These are phyloP conservation scores for chimpanzee (Pan troglodytes) DNA, from an alignment of 2,113 vertebrate genomes.

Conservation along the genomic window NHGRI_mPanTro3-v2.1_pri NC_072421.2:142482001-142482500, in stretches of 20 bases:
- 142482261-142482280: background rate
- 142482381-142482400: background rate
- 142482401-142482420: background rate
- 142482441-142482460: background rate
- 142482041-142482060: background rate
- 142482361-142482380: background rate
- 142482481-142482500: background rate
- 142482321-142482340: background rate
- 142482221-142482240: background rate
- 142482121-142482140: background rate
- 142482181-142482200: background rate
- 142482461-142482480: background rate
- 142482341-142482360: background rate
- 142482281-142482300: background rate
- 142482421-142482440: background rate
- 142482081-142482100: background rate
- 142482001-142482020: background rate
- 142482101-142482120: background rate
- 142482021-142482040: background rate
- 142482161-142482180: background rate
- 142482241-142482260: background rate
- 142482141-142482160: background rate
- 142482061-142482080: background rate
- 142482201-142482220: background rate
- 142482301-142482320: background rate